Base-by-base conservation (phyloP, 2,888 invertebrate species). In the Melipona beecheii region DNA sequence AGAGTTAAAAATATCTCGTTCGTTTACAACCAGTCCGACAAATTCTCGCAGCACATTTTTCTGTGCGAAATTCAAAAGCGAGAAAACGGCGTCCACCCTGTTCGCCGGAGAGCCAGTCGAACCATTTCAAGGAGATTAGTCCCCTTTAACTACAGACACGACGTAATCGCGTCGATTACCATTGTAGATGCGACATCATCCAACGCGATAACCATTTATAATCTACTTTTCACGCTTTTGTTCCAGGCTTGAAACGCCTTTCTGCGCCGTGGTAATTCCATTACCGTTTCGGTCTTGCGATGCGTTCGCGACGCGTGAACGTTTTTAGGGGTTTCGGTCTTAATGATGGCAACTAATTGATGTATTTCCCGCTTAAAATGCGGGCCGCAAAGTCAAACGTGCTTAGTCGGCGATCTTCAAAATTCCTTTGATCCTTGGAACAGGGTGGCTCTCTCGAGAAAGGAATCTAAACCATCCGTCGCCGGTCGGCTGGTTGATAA, bases 151-250 rank as follows among this genome's bases (percentile, higher is more conserved):
- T 60, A 43, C 58, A 43, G 43, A 9, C 68, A 52, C 64, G 27
- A 60, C 49, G 68, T 78, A 82, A 72, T 83, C 78, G 49, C 64
- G 69, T 75, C 83, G 83, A 84, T 84, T 84, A 84, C 50, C 78
- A 78, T 72, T 65, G 58, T 75, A 69, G 54, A 75, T 64, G 69
- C 43, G 66, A 68, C 49, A 56, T 43, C 68, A 65, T 60, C 43
- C 70, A 75, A 75, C 27, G 66, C 75, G 74, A 82, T 84, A 88
- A 87, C 75, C 74, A 77, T 78, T 83, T 83, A 75, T 88, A 88
- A 88, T 88, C 88, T 83, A 88, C 86, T 88, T 88, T 82, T 70
- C 83, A 79, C 83, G 84, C 88, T 83, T 88, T 86, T 88, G 88
- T 80, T 76, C 64, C 65, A 68, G 70, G 9, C 71, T 49, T 74